phyloP scores from a whole-genome alignment of 2,797 vertebrate species.

The Tauraco hartlaubi region DNA sequence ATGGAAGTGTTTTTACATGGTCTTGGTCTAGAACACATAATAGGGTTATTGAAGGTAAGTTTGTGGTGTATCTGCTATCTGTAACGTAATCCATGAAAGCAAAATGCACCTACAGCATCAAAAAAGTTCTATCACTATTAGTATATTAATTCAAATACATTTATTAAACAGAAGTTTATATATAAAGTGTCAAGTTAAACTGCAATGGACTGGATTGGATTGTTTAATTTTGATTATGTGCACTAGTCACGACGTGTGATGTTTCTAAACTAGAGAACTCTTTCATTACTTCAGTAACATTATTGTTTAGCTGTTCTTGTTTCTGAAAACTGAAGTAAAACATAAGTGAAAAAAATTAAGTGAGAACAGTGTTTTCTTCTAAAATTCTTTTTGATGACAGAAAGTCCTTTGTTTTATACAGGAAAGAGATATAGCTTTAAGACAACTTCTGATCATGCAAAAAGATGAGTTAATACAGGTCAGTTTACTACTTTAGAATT shows the following conservation, averaged over 20 bases:
- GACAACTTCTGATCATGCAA: constrained; percentile 87
- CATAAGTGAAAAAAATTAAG: background rate
- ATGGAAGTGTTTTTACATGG: constrained; percentile 91
- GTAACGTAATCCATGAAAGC: background rate
- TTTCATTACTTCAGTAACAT: background rate
- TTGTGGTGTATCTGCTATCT: background rate
- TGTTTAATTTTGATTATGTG: background rate
- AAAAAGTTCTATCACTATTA: background rate
- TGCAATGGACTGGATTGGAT: background rate
- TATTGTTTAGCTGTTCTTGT: background rate
- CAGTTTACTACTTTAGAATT: constrained; percentile 22
- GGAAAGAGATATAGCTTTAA: constrained; percentile 89
- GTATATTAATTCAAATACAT: background rate
- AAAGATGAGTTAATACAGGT: constrained; percentile 90
- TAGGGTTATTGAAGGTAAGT: constrained; percentile 84
- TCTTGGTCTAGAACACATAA: constrained; percentile 86
- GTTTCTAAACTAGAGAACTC: background rate
- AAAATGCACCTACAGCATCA: background rate
- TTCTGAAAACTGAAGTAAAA: background rate
- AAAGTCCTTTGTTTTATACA: constrained; percentile 63
- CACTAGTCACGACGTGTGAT: background rate
- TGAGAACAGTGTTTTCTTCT: background rate
- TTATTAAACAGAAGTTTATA: background rate
- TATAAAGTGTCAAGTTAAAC: background rate
- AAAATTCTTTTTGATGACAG: background rate